Evolutionary conservation across 1,140 invertebrate species (phyloP).

Genomic region (Zaprionus ghesquierei): DNA sequence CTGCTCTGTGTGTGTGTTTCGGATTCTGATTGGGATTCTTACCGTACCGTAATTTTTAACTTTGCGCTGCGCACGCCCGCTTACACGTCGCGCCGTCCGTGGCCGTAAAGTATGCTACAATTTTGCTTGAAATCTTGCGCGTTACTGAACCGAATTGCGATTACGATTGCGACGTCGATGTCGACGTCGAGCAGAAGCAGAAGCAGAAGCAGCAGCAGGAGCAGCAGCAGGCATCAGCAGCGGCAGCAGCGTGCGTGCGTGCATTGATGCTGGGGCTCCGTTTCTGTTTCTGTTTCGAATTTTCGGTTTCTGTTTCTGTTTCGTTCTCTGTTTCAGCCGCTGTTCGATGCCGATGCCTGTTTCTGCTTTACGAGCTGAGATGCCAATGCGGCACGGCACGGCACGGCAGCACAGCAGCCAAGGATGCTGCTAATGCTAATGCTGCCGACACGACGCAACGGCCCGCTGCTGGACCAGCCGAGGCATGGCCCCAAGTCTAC

Average conservation of each 20-base stretch:
- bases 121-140: constrained; percentile 72
- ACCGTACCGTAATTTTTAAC: constrained; percentile 49
- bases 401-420: constrained; percentile 14
- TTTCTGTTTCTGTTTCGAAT: constrained; percentile 41
- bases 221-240: constrained; percentile 40
- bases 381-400: constrained; percentile 21
- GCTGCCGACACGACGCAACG: constrained; percentile 5
- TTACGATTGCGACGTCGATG: background rate
- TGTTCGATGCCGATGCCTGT: constrained; percentile 3
- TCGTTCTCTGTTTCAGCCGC: constrained; percentile 24
- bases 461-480: constrained; percentile 36
- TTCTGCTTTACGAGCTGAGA: constrained; percentile 34
- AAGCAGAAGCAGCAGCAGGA: constrained; percentile 53
- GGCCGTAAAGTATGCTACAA: constrained; percentile 63
- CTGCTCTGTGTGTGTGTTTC: constrained; percentile 1
- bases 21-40: constrained; percentile 45
- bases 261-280: constrained; percentile 49
- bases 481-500: constrained; percentile 24
- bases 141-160: constrained; percentile 37
- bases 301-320: constrained; percentile 43
- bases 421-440: constrained; percentile 36
- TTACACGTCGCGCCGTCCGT: constrained; percentile 39
- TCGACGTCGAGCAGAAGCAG: constrained; percentile 28
- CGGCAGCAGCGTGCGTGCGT: constrained; percentile 51
- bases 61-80: constrained; percentile 72